Percentiles rank a stretch among this genome's conserved stretches.
These are phyloP conservation scores for Hestina assimilis DNA, from an alignment of 1,140 invertebrate species.

Conservation along the genomic window DNA sequence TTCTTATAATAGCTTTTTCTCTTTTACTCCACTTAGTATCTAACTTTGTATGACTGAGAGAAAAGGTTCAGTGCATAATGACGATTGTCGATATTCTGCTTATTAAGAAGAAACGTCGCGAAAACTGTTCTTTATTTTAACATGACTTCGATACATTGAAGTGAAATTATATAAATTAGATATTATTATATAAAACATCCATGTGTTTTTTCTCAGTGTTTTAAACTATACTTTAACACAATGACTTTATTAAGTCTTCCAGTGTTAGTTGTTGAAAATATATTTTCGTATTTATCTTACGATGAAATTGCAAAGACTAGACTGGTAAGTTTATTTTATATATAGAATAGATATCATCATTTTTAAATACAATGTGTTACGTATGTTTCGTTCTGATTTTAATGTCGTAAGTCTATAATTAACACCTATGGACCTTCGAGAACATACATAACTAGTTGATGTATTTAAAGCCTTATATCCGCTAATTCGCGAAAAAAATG, in stretches of 20 bases:
- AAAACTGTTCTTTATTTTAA: slow-evolving; percentile 17
- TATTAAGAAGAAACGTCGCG: slow-evolving; percentile 20
- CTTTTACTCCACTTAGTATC: not conserved
- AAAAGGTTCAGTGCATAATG: not conserved
- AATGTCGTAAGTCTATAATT: slow-evolving; percentile 22
- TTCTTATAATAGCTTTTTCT: slow-evolving; percentile 1
- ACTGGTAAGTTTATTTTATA: slow-evolving; percentile 82
- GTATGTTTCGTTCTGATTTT: not conserved
- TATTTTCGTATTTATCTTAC: slow-evolving; percentile 87
- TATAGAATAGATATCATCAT: slow-evolving; percentile 48
- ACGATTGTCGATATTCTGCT: slow-evolving; percentile 5
- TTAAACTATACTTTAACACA: slow-evolving; percentile 11
- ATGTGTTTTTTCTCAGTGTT: slow-evolving; percentile 20
- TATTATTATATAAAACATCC: not conserved
- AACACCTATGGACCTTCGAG: slow-evolving; percentile 11
- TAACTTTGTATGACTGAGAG: not conserved
- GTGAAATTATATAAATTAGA: not conserved
- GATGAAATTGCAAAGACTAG: slow-evolving; percentile 90
- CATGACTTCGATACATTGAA: slow-evolving; percentile 21
- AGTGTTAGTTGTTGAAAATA: slow-evolving; percentile 87
- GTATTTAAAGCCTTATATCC: too few species aligned
- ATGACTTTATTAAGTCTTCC: slow-evolving; percentile 83
- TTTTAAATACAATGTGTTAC: slow-evolving; percentile 16
- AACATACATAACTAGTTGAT: too few species aligned
- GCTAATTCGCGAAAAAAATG: too few species aligned